Percentiles rank a stretch among this genome's conserved stretches.
phyloP scores from a whole-genome alignment of 2,888 invertebrate genomes.

The Apamea monoglypha region DNA sequence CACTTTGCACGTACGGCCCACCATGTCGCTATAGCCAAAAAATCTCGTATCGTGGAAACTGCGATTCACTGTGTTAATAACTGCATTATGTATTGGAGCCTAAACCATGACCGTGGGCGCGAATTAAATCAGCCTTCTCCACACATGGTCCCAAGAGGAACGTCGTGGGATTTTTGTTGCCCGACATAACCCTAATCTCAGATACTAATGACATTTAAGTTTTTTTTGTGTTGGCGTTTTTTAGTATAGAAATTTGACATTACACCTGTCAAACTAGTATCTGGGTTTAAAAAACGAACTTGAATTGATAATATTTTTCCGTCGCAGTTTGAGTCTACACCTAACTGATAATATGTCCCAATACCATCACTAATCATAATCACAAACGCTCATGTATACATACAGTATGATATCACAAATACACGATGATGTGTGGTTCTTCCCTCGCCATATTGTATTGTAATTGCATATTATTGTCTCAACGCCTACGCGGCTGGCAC shows the following conservation, averaged over 20 bases:
- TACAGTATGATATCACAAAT: background rate
- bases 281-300: no score
- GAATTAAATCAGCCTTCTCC: background rate
- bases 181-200: background rate
- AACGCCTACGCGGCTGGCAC: slow-evolving; percentile 21
- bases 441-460: slow-evolving; percentile 55
- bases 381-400: background rate
- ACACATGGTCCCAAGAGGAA: background rate
- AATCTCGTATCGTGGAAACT: background rate
- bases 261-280: no score
- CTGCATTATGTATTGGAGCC: background rate
- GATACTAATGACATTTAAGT: no score
- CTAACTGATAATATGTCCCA: background rate
- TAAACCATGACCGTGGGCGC: background rate
- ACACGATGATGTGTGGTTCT: slow-evolving; percentile 31
- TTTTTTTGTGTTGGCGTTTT: no score
- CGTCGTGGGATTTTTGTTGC: no score
- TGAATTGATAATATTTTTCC: background rate
- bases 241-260: no score
- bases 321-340: background rate
- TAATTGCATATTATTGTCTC: slow-evolving; percentile 62
- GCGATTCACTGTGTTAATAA: background rate
- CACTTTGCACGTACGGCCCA: background rate
- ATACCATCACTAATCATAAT: background rate
- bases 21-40: background rate